A percentile compares a stretch with the other conserved stretches of the same genome.
phyloP scores from a whole-genome alignment of 2,797 vertebrate species.

The Buphagus erythrorhynchus region DNA sequence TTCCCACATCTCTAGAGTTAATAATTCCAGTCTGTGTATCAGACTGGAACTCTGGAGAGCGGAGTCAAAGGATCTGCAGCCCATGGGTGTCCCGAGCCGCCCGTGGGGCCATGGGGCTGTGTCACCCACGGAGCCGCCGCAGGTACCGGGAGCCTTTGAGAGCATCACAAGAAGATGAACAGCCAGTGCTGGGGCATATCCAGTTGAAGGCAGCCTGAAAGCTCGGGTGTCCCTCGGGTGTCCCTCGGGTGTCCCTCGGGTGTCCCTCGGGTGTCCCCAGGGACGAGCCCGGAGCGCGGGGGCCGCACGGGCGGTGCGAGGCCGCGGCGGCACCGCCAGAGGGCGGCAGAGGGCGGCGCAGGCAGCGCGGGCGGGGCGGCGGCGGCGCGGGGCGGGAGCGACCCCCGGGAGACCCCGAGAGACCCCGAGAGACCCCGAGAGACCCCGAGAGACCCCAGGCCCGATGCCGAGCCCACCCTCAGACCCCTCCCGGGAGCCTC shows the following conservation, averaged over 20 bases:
- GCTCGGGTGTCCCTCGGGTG: not conserved
- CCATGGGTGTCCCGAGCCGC: not conserved
- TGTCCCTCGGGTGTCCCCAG: not conserved
- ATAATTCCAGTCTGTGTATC: no score
- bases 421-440: no score
- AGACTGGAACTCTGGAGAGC: not conserved
- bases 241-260: not conserved
- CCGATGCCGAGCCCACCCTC: not conserved
- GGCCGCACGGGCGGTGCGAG: not conserved
- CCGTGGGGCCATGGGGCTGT: rapidly evolving
- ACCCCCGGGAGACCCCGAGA: not conserved
- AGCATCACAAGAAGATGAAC: rapidly evolving
- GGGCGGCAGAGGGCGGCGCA: not conserved
- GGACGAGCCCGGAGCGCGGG: not conserved
- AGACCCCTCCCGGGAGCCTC: no score
- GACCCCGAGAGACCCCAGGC: not conserved
- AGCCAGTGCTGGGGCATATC: rapidly evolving
- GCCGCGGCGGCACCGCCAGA: not conserved
- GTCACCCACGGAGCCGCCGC: rapidly evolving
- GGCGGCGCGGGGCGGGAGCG: no score
- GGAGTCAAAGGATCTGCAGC: rapidly evolving
- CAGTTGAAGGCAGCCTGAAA: rapidly evolving
- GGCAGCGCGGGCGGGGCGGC: not conserved
- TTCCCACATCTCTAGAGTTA: not conserved
- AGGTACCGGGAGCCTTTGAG: rapidly evolving